Conservation (phyloP, 2,113 vertebrate genomes). For the Vombatus ursinus region DNA sequence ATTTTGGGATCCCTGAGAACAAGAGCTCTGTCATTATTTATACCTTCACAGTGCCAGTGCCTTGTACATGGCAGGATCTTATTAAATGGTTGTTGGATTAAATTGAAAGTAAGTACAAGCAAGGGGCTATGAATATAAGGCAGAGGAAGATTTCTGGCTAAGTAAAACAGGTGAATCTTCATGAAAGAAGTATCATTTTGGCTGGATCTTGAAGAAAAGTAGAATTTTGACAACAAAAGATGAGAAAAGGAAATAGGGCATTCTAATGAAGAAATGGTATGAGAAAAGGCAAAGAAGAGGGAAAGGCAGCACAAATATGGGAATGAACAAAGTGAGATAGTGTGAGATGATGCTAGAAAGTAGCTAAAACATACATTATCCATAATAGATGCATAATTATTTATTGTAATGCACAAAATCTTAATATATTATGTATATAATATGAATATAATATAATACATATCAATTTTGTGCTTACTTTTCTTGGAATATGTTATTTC, state of each 20-base stretch:
- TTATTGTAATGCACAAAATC: not conserved
- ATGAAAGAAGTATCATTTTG: not conserved
- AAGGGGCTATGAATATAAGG: not conserved
- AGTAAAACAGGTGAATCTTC: too few species aligned
- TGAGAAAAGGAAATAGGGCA: not conserved
- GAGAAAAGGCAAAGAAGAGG: not conserved
- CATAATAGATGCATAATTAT: not conserved
- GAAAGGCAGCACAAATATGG: too few species aligned
- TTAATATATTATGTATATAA: not conserved
- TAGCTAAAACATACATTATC: not conserved
- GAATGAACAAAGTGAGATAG: too few species aligned
- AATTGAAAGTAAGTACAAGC: not conserved
- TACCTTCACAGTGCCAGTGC: not conserved
- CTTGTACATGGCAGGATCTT: not conserved
- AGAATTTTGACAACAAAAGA: not conserved
- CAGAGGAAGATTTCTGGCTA: too few species aligned
- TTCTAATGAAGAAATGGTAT: not conserved
- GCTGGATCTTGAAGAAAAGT: not conserved
- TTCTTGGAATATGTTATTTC: not conserved
- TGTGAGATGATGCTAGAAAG: not conserved
- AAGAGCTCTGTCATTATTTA: not conserved
- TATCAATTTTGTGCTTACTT: not conserved
- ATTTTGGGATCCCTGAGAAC: not conserved
- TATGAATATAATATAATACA: not conserved
- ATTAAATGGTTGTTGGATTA: not conserved